Conservation (phyloP, 37 sponge, comb jelly and placozoan species). For the Beroe forskalii region DNA sequence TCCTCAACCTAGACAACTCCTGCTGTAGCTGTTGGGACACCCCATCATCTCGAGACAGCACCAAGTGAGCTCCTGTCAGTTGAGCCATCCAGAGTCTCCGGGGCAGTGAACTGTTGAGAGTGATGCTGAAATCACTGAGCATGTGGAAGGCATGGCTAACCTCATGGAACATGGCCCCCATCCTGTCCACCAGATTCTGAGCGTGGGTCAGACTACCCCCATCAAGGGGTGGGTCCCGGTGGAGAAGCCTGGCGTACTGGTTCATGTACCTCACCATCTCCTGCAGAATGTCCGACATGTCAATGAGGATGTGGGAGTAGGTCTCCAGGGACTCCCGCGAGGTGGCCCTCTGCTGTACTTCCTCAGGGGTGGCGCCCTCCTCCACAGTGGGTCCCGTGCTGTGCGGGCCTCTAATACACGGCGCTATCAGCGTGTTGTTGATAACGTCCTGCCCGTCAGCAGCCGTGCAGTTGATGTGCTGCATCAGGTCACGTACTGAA, state of each 20-base stretch:
- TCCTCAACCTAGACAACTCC: neutral
- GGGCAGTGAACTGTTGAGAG: slow-evolving; percentile 17
- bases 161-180: slow-evolving; percentile 54
- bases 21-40: slow-evolving; percentile 31
- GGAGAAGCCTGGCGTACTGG: slow-evolving; percentile 58
- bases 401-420: slow-evolving; percentile 57
- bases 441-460: slow-evolving; percentile 37
- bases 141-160: slow-evolving; percentile 37
- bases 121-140: slow-evolving; percentile 42
- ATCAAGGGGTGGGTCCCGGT: slow-evolving; percentile 42
- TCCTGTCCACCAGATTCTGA: slow-evolving; percentile 44
- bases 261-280: slow-evolving; percentile 65
- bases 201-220: slow-evolving; percentile 13
- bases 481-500: slow-evolving; percentile 55
- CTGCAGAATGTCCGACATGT: slow-evolving; percentile 58
- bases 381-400: slow-evolving; percentile 49
- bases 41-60: neutral
- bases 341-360: slow-evolving; percentile 55
- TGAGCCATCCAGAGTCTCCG: slow-evolving; percentile 53
- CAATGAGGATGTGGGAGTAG: slow-evolving; percentile 53
- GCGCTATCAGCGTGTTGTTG: slow-evolving; percentile 44
- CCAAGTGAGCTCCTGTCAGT: slow-evolving; percentile 43
- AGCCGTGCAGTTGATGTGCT: slow-evolving; percentile 62
- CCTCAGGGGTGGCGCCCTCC: slow-evolving; percentile 53
- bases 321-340: slow-evolving; percentile 31